phyloP scores from a whole-genome alignment of 2,113 vertebrate genomes.

The Oenanthe oenanthe region DNA sequence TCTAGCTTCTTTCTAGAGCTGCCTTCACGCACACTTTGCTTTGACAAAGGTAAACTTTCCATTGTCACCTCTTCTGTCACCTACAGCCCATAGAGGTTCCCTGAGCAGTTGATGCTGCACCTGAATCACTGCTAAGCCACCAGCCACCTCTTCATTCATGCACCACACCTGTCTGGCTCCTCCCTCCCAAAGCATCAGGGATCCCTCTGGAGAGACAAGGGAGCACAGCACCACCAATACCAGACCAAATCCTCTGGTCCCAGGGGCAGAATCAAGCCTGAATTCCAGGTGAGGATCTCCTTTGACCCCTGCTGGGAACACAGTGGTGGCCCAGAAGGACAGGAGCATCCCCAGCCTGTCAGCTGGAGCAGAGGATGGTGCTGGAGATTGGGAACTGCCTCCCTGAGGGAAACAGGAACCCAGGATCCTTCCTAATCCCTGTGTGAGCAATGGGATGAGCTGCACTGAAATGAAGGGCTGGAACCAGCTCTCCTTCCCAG shows the following conservation, averaged over 20 bases:
- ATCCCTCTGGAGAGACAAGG: background rate
- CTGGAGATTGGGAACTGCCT: background rate
- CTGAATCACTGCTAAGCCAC: background rate
- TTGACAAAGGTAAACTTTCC: background rate
- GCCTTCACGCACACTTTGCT: background rate
- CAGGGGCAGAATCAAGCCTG: background rate
- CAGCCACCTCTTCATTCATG: background rate
- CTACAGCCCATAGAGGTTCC: background rate
- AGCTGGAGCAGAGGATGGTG: background rate
- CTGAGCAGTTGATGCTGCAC: background rate
- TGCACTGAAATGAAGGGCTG: background rate
- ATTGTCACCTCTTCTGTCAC: background rate
- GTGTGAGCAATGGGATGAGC: background rate
- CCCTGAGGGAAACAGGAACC: background rate
- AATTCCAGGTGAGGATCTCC: background rate
- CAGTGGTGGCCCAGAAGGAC: background rate
- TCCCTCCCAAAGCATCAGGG: background rate
- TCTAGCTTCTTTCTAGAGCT: background rate
- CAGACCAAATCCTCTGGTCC: background rate
- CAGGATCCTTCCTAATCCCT: background rate
- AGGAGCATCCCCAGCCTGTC: background rate
- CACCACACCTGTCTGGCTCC: background rate
- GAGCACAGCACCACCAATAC: background rate
- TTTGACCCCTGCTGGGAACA: background rate
- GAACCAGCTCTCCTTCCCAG: background rate